These are phyloP conservation scores for Montipora capricornis DNA, from an alignment of 64 coral and sea anemone species.

Conservation along the genomic window DNA sequence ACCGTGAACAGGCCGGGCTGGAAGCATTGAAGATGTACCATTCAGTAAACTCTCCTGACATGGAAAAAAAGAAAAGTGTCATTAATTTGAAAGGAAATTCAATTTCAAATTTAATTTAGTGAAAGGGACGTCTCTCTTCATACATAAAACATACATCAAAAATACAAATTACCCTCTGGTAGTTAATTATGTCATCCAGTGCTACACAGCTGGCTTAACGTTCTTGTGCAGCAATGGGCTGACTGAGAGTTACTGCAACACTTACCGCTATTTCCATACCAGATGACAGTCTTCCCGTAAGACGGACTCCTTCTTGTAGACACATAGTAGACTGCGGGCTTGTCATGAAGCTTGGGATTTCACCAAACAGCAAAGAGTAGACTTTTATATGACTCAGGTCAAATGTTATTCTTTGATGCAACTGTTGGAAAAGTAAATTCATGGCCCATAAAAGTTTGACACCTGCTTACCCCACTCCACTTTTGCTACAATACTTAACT, in stretches of 20 bases:
- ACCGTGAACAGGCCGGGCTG: neutral
- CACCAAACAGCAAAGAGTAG: conserved; percentile 48
- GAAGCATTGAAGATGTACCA: conserved; percentile 20
- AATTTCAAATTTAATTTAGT: too few relatives aligned
- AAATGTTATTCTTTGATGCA: conserved; percentile 41
- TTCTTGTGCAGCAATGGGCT: too few relatives aligned
- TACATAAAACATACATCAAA: too few relatives aligned
- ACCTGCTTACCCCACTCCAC: too few relatives aligned
- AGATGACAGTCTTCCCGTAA: neutral
- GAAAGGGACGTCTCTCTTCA: too few relatives aligned
- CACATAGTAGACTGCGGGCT: neutral
- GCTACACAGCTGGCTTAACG: too few relatives aligned
- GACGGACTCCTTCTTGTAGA: neutral
- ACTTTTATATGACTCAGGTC: conserved; percentile 53
- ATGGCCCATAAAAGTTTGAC: too few relatives aligned
- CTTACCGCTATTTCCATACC: conserved; percentile 61
- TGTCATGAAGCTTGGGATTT: conserved; percentile 18
- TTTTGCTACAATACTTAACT: too few relatives aligned
- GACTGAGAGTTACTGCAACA: neutral
- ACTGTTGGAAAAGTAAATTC: neutral
- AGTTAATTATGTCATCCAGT: too few relatives aligned
- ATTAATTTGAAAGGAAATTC: neutral
- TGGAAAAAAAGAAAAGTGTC: neutral
- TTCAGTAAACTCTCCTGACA: conserved; percentile 48
- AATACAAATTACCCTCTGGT: too few relatives aligned